phyloP scores from a whole-genome alignment of 2,113 vertebrate species.

The Connochaetes taurinus region DNA sequence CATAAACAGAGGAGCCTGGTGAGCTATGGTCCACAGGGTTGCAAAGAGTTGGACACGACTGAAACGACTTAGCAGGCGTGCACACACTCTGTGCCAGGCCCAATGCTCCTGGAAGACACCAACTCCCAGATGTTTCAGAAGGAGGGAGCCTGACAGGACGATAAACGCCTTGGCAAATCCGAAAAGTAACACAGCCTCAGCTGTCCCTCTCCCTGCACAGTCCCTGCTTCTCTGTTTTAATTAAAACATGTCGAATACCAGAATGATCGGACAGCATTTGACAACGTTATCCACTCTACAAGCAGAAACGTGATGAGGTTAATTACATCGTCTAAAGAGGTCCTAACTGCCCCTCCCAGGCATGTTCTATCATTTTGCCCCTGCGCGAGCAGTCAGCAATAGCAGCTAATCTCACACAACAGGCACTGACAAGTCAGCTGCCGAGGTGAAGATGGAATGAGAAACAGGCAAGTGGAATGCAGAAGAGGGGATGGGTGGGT shows the following conservation, averaged over 20 bases:
- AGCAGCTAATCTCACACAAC: constrained; percentile 66
- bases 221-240: constrained; percentile 39
- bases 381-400: constrained; percentile 60
- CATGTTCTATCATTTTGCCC: constrained; percentile 58
- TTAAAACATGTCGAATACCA: constrained; percentile 57
- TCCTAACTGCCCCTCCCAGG: constrained; percentile 57
- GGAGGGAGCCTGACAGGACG: background rate
- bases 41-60: background rate
- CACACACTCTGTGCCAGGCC: background rate
- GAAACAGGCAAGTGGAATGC: constrained; percentile 42
- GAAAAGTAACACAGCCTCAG: background rate
- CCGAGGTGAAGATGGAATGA: constrained; percentile 1
- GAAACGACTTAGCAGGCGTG: fast-evolving
- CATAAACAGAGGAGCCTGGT: background rate
- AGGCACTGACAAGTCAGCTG: constrained; percentile 50
- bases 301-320: constrained; percentile 71
- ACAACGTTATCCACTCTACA: constrained; percentile 36
- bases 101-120: background rate
- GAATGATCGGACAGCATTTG: constrained; percentile 46
- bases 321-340: constrained; percentile 63
- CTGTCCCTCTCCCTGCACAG: background rate
- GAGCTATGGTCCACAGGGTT: background rate
- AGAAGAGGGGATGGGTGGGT: background rate
- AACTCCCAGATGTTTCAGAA: background rate
- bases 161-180: background rate